phyloP scores from a whole-genome alignment of 2,797 vertebrate species.

The Astyanax mexicanus region DNA sequence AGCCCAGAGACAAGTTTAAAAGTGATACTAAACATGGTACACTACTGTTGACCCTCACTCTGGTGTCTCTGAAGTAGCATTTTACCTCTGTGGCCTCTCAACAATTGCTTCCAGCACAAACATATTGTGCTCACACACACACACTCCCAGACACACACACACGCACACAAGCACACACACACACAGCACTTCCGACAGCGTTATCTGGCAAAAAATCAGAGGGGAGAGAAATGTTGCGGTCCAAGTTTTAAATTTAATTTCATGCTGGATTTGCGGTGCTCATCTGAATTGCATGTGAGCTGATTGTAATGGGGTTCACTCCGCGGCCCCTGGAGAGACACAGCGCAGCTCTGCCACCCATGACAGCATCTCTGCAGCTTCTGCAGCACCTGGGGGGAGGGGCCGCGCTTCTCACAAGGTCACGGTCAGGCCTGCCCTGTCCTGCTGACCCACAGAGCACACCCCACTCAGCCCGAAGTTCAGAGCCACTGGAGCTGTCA shows the following conservation, averaged over 20 bases:
- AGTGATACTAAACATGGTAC: conserved; percentile 2
- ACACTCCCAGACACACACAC: not conserved
- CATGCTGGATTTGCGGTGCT: conserved; percentile 82
- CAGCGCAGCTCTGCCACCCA: conserved; percentile 44
- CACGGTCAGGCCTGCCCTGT: conserved; percentile 50
- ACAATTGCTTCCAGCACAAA: conserved; percentile 46
- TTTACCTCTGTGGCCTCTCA: conserved; percentile 43
- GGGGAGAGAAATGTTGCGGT: conserved; percentile 66
- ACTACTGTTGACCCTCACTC: conserved; percentile 9
- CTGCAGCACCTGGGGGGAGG: conserved; percentile 25
- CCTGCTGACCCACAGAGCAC: conserved; percentile 47
- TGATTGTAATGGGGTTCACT: conserved; percentile 73
- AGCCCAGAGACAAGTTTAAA: conserved; percentile 16
- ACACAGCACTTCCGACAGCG: conserved; percentile 50
- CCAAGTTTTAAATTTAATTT: conserved; percentile 84
- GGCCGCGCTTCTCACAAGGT: conserved; percentile 52
- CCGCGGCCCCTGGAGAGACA: conserved; percentile 60
- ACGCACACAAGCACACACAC: conserved; percentile 15
- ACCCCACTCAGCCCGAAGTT: conserved; percentile 46
- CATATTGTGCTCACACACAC: conserved; percentile 32
- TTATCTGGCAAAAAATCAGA: conserved; percentile 78
- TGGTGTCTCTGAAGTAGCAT: conserved; percentile 43
- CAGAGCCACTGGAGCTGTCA: conserved; percentile 39
- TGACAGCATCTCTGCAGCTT: conserved; percentile 41
- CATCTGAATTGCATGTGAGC: conserved; percentile 81